Conservation (phyloP, 1,140 invertebrate species). For the Saccostrea glomerata region DNA sequence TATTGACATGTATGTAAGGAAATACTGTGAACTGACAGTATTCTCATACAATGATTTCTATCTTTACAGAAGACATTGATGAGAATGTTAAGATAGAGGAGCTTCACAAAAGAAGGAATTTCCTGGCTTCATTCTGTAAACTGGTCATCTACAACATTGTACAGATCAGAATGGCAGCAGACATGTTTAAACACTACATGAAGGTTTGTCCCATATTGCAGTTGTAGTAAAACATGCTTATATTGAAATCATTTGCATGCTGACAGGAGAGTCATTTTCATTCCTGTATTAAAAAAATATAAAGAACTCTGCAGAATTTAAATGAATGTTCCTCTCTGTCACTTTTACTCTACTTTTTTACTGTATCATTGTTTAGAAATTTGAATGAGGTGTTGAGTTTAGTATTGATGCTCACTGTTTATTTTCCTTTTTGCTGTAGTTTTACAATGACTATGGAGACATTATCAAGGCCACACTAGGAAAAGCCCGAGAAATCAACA, state of each 20-base stretch:
- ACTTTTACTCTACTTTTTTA: no score
- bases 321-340: no score
- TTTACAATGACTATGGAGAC: slow-evolving; percentile 99
- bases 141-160: slow-evolving; percentile 98
- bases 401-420: no score
- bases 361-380: no score
- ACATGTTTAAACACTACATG: slow-evolving; percentile 98
- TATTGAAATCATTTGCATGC: no score
- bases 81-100: slow-evolving; percentile 97
- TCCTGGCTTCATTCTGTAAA: slow-evolving; percentile 97
- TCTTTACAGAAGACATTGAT: slow-evolving; percentile 83
- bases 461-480: slow-evolving; percentile 98
- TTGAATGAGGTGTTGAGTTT: no score
- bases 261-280: no score
- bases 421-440: slow-evolving; percentile 81
- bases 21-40: neutral
- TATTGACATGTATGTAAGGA: no score
- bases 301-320: no score
- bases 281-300: no score
- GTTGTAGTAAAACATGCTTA: no score
- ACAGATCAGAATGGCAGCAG: slow-evolving; percentile 92
- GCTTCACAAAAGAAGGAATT: slow-evolving; percentile 96
- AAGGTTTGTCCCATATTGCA: slow-evolving; percentile 83
- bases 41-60: neutral
- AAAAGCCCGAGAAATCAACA: slow-evolving; percentile 98